phyloP scores from a whole-genome alignment of 2,113 vertebrate species.

The Brachyhypopomus occidentalis region DNA sequence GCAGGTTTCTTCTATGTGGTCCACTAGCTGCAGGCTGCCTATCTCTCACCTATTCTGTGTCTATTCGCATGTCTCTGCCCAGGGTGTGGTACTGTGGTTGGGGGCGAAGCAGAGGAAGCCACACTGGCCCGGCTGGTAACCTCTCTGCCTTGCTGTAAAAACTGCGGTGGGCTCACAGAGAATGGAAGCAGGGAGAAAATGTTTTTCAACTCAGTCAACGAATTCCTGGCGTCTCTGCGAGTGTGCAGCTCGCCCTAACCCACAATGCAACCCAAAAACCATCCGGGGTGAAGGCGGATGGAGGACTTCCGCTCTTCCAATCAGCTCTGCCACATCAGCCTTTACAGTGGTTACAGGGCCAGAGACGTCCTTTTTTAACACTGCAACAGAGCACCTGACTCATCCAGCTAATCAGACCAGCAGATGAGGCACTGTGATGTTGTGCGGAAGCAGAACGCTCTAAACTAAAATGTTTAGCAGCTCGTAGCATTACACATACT shows the following conservation, averaged over 20 bases:
- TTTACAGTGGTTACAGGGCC: neutral
- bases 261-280: conserved; percentile 66
- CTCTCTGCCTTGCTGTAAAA: conserved; percentile 57
- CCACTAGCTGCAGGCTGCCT: no score
- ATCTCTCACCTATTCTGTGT: no score
- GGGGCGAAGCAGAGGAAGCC: no score
- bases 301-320: conserved; percentile 48
- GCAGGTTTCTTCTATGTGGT: neutral
- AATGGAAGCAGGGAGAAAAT: conserved; percentile 37
- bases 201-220: conserved; percentile 63
- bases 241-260: conserved; percentile 62
- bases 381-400: no score
- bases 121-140: no score
- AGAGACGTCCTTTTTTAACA: neutral
- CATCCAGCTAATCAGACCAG: no score
- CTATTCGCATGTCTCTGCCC: no score
- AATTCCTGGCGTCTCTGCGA: conserved; percentile 69
- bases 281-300: conserved; percentile 53
- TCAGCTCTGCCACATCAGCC: neutral
- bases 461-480: no score
- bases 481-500: no score
- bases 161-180: conserved; percentile 53
- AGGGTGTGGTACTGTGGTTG: no score
- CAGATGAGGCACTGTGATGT: no score
- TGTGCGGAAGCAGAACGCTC: no score